phyloP scores from a whole-genome alignment of 2,888 invertebrate species.

The Cantharis nigra region DNA sequence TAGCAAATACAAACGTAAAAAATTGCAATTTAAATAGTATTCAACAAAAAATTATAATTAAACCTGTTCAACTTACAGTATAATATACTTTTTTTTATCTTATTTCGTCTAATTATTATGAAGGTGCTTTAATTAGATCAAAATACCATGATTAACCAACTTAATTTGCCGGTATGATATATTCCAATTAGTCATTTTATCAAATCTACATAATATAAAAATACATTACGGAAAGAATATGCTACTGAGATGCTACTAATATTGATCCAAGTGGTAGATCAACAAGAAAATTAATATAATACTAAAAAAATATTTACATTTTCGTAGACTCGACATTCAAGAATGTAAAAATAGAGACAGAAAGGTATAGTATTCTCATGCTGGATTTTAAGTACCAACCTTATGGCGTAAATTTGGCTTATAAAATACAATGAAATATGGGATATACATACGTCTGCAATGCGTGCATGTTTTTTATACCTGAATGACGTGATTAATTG shows the following conservation, averaged over 20 bases:
- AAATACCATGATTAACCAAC: background rate
- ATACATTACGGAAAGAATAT: background rate
- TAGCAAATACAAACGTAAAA: background rate
- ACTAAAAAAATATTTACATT: no score
- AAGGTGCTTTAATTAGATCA: background rate
- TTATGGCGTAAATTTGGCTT: background rate
- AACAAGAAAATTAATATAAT: background rate
- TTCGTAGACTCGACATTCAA: no score
- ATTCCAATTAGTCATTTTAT: background rate
- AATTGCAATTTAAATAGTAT: background rate
- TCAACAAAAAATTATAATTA: background rate
- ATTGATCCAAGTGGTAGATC: background rate
- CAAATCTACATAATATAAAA: no score
- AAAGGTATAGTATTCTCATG: no score
- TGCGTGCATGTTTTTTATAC: constrained; percentile 4
- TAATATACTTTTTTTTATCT: background rate
- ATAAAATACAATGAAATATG: background rate
- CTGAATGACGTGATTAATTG: constrained; percentile 23
- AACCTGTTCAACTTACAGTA: background rate
- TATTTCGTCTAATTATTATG: background rate
- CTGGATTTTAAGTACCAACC: background rate
- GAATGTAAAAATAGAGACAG: no score
- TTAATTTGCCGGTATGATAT: background rate
- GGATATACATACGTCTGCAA: background rate
- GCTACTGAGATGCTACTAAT: background rate